phyloP scores from a whole-genome alignment of 2,113 vertebrate species.

The Perca schrenkii region DNA sequence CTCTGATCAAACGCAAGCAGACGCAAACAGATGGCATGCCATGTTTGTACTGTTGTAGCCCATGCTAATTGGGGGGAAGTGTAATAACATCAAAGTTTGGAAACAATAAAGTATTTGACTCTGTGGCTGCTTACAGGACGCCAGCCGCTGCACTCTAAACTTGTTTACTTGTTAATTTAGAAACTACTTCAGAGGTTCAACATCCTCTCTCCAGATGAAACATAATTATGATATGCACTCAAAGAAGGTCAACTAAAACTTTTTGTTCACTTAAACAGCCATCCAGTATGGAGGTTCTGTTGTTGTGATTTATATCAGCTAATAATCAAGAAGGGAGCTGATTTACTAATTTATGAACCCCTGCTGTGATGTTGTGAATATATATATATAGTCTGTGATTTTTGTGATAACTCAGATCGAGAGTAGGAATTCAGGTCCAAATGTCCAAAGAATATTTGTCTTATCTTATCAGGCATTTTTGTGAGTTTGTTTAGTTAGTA shows the following conservation, averaged over 20 bases:
- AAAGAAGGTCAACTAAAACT: slow-evolving; percentile 28
- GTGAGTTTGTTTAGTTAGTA: too few relatives aligned
- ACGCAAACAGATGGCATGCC: slow-evolving; percentile 57
- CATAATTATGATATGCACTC: slow-evolving; percentile 11
- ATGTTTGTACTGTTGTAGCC: slow-evolving; percentile 47
- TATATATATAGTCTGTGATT: too few relatives aligned
- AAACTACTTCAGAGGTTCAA: slow-evolving; percentile 31
- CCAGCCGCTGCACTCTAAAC: slow-evolving; percentile 3
- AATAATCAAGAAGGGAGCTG: slow-evolving; percentile 1
- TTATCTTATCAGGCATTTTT: too few relatives aligned
- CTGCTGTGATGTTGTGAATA: not conserved
- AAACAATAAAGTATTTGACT: slow-evolving; percentile 57
- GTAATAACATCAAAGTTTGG: slow-evolving; percentile 67
- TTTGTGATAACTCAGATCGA: too few relatives aligned
- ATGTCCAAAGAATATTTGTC: too few relatives aligned
- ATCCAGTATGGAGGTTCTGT: not conserved
- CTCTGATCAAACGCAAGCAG: slow-evolving; percentile 56
- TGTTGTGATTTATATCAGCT: slow-evolving; percentile 12
- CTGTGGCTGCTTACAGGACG: slow-evolving; percentile 22
- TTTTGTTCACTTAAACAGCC: not conserved
- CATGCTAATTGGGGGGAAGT: slow-evolving; percentile 65
- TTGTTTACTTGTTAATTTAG: slow-evolving; percentile 29
- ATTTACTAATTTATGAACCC: slow-evolving; percentile 25
- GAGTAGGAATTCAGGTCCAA: too few relatives aligned
- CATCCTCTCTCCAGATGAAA: slow-evolving; percentile 17